These are phyloP conservation scores for Masticophis lateralis DNA, from an alignment of 2,797 vertebrate genomes.

Conservation along the genomic window DNA sequence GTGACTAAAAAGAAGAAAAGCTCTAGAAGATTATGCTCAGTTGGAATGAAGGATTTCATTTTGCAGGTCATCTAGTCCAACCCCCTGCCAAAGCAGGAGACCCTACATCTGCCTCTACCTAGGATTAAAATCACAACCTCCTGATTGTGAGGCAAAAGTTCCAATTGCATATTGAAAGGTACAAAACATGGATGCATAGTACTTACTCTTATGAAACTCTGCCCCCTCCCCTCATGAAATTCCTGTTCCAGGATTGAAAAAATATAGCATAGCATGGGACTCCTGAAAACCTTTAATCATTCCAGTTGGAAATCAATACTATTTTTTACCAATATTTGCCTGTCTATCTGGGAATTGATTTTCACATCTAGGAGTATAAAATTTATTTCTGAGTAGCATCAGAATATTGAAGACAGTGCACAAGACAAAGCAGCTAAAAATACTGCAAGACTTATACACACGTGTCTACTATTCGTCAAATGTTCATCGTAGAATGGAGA, in stretches of 20 bases:
- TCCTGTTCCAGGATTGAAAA: background rate
- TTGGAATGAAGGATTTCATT: background rate
- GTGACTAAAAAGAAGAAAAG: background rate
- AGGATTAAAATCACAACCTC: too few species aligned
- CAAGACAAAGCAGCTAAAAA: background rate
- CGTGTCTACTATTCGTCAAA: background rate
- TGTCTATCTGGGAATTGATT: background rate
- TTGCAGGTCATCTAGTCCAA: too few species aligned
- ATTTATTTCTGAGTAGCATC: constrained; percentile 4
- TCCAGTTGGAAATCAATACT: background rate
- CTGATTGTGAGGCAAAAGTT: too few species aligned
- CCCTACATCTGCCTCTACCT: too few species aligned
- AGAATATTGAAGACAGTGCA: background rate
- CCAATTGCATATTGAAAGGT: background rate
- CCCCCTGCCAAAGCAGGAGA: too few species aligned
- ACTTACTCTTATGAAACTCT: background rate
- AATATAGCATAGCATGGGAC: background rate
- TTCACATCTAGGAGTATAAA: background rate
- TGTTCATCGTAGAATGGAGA: background rate
- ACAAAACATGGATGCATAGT: background rate
- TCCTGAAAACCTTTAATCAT: background rate
- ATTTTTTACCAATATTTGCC: background rate
- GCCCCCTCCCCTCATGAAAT: background rate
- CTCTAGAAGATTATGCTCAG: background rate
- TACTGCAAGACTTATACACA: background rate